phyloP scores from a whole-genome alignment of 53 echinoderm and acorn worm genomes.

The Echinometra lucunter region DNA sequence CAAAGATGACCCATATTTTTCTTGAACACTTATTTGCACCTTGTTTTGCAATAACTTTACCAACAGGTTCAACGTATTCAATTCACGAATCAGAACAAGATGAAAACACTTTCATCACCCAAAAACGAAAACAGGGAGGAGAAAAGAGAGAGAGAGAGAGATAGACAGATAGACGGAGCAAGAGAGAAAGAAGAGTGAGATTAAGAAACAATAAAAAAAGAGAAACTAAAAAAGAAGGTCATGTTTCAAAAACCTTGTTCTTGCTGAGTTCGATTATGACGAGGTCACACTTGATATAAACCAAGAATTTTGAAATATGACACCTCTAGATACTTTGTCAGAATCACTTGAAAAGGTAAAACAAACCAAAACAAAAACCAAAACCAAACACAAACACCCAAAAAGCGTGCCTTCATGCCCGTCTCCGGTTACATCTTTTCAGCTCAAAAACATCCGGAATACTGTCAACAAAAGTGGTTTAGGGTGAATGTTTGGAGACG shows the following conservation, averaged over 20 bases:
- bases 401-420: background rate
- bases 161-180: too few relatives aligned
- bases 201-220: background rate
- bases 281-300: background rate
- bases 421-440: background rate
- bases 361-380: too few relatives aligned
- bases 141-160: background rate
- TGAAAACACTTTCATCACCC: too few relatives aligned
- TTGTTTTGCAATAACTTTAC: too few relatives aligned
- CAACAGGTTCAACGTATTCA: too few relatives aligned
- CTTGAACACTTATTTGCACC: too few relatives aligned
- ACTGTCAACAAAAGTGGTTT: background rate
- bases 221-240: background rate
- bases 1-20: too few relatives aligned
- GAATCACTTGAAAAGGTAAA: background rate
- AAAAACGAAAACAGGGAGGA: too few relatives aligned
- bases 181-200: background rate
- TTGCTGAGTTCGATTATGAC: background rate
- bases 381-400: too few relatives aligned
- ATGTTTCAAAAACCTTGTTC: background rate
- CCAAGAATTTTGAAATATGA: background rate
- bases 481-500: background rate
- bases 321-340: background rate
- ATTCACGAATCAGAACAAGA: too few relatives aligned
- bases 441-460: background rate